phyloP scores from a whole-genome alignment of 2,888 invertebrate genomes.

The Lapara coniferarum region DNA sequence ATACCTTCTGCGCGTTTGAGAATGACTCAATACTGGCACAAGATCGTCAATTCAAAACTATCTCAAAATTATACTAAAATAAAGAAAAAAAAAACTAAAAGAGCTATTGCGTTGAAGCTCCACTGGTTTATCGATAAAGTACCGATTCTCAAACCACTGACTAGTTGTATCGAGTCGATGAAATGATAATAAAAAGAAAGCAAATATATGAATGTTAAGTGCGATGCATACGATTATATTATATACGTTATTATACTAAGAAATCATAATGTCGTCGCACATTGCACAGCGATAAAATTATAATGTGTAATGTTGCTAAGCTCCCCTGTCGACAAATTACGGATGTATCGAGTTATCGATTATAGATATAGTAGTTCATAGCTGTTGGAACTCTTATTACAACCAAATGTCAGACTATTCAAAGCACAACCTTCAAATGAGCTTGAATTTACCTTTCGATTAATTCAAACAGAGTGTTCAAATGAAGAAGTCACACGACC shows the following conservation, averaged over 20 bases:
- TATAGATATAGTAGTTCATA: constrained; percentile 30
- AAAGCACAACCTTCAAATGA: constrained; percentile 76
- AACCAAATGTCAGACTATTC: constrained; percentile 64
- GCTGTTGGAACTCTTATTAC: constrained; percentile 42
- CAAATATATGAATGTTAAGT: constrained; percentile 25
- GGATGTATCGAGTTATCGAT: constrained; percentile 25
- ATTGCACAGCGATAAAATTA: constrained; percentile 47
- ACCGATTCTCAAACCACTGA: constrained; percentile 69
- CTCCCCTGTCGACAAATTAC: constrained; percentile 46
- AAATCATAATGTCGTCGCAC: constrained; percentile 31
- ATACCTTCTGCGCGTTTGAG: constrained; percentile 52
- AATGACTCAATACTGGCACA: constrained; percentile 29
- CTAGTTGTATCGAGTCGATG: constrained; percentile 57
- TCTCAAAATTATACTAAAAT: constrained; percentile 27
- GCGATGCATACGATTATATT: constrained; percentile 18
- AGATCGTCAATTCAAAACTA: constrained; percentile 12
- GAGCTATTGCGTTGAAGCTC: constrained; percentile 63
- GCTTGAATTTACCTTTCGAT: constrained; percentile 53
- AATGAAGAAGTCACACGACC: constrained; percentile 37
- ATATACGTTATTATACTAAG: constrained; percentile 22
- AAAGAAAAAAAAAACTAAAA: constrained; percentile 58
- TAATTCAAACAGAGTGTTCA: constrained; percentile 41
- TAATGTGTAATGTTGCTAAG: constrained; percentile 68
- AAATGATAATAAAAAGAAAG: constrained; percentile 28
- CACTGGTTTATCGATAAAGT: constrained; percentile 53